Conservation (phyloP, 2,888 invertebrate species). For the Xanthorhoe spadicearia region DNA sequence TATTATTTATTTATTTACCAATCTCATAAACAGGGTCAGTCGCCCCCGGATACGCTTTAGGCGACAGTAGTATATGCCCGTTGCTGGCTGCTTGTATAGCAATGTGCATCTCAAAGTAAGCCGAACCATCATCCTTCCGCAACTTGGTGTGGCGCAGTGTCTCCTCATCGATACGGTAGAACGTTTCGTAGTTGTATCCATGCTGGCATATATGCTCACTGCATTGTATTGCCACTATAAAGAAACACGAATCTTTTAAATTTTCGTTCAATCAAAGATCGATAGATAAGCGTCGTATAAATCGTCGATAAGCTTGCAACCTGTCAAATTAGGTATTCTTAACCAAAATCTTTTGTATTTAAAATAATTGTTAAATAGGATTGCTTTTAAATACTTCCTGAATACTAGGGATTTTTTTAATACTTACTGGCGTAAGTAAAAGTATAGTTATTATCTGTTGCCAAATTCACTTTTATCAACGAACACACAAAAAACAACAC, state of each 20-base stretch:
- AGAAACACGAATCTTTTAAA: constrained; percentile 36
- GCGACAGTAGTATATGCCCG: constrained; percentile 88
- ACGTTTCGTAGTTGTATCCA: constrained; percentile 85
- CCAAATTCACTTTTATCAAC: constrained; percentile 20
- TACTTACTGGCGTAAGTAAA: constrained; percentile 44
- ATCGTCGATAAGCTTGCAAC: no score
- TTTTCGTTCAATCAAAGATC: no score
- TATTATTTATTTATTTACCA: constrained; percentile 58
- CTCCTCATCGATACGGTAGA: constrained; percentile 76
- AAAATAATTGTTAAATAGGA: no score
- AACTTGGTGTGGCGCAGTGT: constrained; percentile 45
- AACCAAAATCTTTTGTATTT: no score
- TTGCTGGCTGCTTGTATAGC: constrained; percentile 87
- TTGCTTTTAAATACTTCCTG: no score
- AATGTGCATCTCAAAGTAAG: constrained; percentile 86
- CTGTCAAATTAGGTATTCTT: no score
- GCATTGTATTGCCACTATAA: constrained; percentile 74
- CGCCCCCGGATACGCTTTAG: constrained; percentile 70
- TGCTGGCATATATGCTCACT: constrained; percentile 81
- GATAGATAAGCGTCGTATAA: no score
- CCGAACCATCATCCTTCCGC: constrained; percentile 48
- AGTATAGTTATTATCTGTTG: constrained; percentile 39
- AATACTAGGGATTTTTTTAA: not conserved
- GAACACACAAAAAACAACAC: constrained; percentile 27
- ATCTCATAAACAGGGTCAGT: constrained; percentile 88